These are phyloP conservation scores for Petrolisthes cinctipes DNA, from an alignment of 2,888 invertebrate genomes.

Conservation along the genomic window DNA sequence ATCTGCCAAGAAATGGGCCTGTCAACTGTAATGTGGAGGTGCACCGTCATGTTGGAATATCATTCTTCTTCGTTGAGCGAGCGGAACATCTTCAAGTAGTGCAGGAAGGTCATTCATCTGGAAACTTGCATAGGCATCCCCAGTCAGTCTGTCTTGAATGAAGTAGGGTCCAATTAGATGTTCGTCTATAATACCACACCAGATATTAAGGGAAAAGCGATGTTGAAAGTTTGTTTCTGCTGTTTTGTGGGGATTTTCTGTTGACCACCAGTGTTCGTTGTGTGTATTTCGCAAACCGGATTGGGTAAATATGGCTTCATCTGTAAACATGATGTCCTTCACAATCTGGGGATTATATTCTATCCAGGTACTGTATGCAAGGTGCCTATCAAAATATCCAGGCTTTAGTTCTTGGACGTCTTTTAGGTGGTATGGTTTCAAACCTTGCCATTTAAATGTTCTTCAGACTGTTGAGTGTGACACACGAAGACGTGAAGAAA, in stretches of 20 bases:
- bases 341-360: too few relatives aligned
- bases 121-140: neutral
- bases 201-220: too few relatives aligned
- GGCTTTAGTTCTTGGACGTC: neutral
- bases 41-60: too few relatives aligned
- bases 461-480: too few relatives aligned
- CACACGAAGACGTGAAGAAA: conserved; percentile 3
- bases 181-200: neutral
- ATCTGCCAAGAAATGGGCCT: too few relatives aligned
- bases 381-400: neutral
- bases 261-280: neutral
- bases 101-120: neutral
- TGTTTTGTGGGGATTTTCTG: too few relatives aligned
- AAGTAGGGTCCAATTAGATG: neutral
- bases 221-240: neutral
- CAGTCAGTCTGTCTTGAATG: neutral
- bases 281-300: neutral
- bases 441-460: too few relatives aligned
- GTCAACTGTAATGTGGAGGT: too few relatives aligned
- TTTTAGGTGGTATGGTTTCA: neutral
- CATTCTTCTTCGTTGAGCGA: too few relatives aligned
- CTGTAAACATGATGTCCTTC: too few relatives aligned
- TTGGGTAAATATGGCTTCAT: neutral
- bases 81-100: too few relatives aligned
- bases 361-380: neutral